phyloP scores from a whole-genome alignment of 1,140 invertebrate species.

The Plectrocnemia conspersa region DNA sequence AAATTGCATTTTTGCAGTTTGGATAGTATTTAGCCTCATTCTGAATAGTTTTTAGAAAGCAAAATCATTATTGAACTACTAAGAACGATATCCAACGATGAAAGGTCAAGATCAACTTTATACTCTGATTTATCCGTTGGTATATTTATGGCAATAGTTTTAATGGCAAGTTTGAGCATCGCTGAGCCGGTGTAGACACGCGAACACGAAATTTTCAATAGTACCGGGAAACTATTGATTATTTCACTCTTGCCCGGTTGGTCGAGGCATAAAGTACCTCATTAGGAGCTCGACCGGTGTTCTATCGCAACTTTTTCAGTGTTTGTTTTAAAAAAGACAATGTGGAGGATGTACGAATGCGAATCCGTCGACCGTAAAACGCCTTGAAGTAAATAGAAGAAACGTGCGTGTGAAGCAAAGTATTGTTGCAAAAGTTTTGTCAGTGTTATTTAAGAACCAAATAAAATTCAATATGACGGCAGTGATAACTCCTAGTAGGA shows the following conservation, averaged over 20 bases:
- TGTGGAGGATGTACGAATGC: background rate
- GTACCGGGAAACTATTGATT: slow-evolving; percentile 22
- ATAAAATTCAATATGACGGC: slow-evolving; percentile 31
- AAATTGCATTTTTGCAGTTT: too few species aligned
- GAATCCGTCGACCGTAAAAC: background rate
- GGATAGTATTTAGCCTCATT: too few species aligned
- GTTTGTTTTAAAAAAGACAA: background rate
- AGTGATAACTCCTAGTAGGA: slow-evolving; percentile 25
- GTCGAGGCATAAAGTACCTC: background rate
- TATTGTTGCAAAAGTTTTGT: too few species aligned
- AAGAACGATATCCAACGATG: too few species aligned
- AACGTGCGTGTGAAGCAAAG: background rate
- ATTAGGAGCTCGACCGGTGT: background rate
- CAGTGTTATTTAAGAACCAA: background rate
- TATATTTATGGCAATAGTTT: too few species aligned
- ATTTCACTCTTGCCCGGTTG: background rate
- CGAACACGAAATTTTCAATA: too few species aligned
- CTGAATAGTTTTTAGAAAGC: too few species aligned
- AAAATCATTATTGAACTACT: too few species aligned
- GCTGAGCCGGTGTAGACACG: too few species aligned
- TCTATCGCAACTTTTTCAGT: background rate
- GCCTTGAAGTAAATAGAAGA: background rate
- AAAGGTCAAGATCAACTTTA: too few species aligned
- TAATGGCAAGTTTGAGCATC: too few species aligned
- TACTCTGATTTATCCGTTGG: too few species aligned